phyloP scores from a whole-genome alignment of 2,888 invertebrate species.

The Thecophora atra region DNA sequence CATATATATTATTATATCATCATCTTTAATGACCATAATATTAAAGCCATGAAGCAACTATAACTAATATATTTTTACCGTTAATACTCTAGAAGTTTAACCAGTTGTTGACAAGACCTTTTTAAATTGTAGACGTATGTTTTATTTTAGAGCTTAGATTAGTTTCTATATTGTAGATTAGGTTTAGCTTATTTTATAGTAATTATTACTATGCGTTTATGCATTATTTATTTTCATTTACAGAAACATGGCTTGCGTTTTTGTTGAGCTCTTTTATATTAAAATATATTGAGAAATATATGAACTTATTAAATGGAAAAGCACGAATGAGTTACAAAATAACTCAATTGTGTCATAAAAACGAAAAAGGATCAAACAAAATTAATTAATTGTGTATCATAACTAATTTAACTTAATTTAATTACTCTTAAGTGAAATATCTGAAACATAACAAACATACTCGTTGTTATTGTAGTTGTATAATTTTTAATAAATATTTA shows the following conservation, averaged over 20 bases:
- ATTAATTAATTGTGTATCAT: slow-evolving; percentile 13
- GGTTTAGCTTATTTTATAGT: too few species aligned
- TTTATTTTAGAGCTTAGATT: too few species aligned
- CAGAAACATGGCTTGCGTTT: slow-evolving; percentile 61
- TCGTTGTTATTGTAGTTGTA: slow-evolving; percentile 28
- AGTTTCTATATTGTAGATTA: too few species aligned
- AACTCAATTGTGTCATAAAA: neutral
- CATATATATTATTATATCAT: slow-evolving; percentile 18
- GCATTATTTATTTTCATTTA: slow-evolving; percentile 36
- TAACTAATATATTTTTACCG: slow-evolving; percentile 9
- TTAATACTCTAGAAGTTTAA: too few species aligned
- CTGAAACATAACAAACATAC: slow-evolving; percentile 16
- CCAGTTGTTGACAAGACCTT: too few species aligned
- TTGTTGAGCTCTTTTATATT: slow-evolving; percentile 62
- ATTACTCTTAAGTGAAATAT: slow-evolving; percentile 7
- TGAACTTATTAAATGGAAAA: neutral
- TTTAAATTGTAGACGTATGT: too few species aligned
- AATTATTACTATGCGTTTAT: too few species aligned
- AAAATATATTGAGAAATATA: slow-evolving; percentile 22
- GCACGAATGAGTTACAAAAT: too few species aligned
- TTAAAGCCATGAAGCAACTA: slow-evolving; percentile 19
- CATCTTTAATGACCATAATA: neutral
- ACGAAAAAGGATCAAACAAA: neutral
- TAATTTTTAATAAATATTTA: too few species aligned
- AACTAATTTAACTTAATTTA: neutral